Conservation (phyloP, 2,888 invertebrate species). For the Clistopyga incitator region DNA sequence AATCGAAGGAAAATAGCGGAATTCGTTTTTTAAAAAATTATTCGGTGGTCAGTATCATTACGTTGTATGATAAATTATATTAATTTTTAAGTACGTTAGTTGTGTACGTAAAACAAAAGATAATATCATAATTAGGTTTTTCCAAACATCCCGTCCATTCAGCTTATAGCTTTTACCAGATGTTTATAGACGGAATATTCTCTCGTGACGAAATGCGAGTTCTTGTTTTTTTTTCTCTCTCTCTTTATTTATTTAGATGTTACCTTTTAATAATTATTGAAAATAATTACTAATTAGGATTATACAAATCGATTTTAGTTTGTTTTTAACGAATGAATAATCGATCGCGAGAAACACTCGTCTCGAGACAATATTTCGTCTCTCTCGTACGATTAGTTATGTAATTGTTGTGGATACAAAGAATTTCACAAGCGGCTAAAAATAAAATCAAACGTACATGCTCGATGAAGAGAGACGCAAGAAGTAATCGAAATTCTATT, state of each 20-base stretch:
- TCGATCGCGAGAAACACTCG: constrained; percentile 6
- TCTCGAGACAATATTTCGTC: constrained; percentile 44
- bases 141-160: constrained; percentile 72
- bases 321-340: background rate
- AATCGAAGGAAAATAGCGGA: constrained; percentile 9
- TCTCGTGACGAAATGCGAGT: constrained; percentile 51
- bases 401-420: constrained; percentile 37
- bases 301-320: background rate
- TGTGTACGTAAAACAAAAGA: constrained; percentile 62
- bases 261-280: constrained; percentile 17
- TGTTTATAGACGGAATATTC: constrained; percentile 65
- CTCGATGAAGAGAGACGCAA: constrained; percentile 21
- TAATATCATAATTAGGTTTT: constrained; percentile 62
- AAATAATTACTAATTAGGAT: constrained; percentile 13
- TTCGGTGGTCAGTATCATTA: constrained; percentile 67
- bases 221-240: constrained; percentile 19
- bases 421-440: constrained; percentile 43
- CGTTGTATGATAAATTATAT: constrained; percentile 69
- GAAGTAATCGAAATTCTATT: constrained; percentile 24
- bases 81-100: constrained; percentile 68
- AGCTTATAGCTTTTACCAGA: constrained; percentile 69
- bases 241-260: constrained; percentile 19
- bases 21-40: constrained; percentile 21
- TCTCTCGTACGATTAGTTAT: constrained; percentile 49
- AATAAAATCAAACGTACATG: constrained; percentile 30